Percentiles rank a stretch among this genome's conserved stretches.
Conservation (phyloP, 2,797 vertebrate species). For the Periparus ater region DNA sequence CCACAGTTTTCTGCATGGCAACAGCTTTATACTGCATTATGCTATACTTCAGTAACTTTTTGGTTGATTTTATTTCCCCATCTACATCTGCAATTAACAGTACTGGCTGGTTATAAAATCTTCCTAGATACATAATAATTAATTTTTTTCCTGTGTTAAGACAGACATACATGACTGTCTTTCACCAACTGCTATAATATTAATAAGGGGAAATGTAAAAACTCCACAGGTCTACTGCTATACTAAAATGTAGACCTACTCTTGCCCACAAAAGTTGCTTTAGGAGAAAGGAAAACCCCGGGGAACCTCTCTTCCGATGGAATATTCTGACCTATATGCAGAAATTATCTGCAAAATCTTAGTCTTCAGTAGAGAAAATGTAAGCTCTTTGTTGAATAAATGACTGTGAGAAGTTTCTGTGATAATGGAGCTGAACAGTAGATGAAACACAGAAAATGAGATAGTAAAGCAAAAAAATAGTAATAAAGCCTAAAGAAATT, state of each 20-base stretch:
- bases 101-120: background rate
- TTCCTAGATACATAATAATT: background rate
- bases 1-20: background rate
- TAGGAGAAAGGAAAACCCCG: background rate
- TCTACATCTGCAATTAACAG: background rate
- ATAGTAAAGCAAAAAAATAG: background rate
- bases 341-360: background rate
- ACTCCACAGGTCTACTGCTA: background rate
- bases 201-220: background rate
- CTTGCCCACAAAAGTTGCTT: background rate
- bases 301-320: background rate
- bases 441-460: background rate
- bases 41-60: background rate
- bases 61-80: background rate
- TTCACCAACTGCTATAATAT: background rate
- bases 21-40: background rate
- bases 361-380: background rate
- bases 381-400: background rate
- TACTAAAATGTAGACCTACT: background rate
- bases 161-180: background rate
- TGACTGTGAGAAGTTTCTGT: background rate
- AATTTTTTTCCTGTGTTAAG: background rate
- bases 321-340: background rate
- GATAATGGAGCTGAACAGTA: background rate
- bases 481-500: background rate